Evolutionary conservation across 2,888 invertebrate species (phyloP).

Genomic region (Thymelicus lineola): DNA sequence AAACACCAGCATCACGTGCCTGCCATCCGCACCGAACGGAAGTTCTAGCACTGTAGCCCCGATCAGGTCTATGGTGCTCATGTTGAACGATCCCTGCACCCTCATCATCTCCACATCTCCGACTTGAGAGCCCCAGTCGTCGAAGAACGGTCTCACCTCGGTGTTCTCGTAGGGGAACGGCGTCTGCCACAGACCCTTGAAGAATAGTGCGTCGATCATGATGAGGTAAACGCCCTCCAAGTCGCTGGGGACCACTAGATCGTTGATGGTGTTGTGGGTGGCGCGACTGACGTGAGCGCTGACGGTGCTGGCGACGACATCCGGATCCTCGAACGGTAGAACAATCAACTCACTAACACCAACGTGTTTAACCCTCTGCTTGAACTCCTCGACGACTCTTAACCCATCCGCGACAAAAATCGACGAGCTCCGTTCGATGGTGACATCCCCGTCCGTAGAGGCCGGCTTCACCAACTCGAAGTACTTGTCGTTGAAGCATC

Average conservation of each 20-base stretch:
- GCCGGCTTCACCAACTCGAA: conserved; percentile 56
- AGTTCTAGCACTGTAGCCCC: conserved; percentile 64
- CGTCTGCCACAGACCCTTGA: conserved; percentile 67
- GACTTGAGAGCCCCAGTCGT: conserved; percentile 53
- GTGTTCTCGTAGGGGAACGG: conserved; percentile 61
- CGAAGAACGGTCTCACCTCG: conserved; percentile 60
- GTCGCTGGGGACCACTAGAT: conserved; percentile 63
- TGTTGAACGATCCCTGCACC: conserved; percentile 51
- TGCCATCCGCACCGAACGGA: conserved; percentile 61
- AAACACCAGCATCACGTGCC: conserved; percentile 87
- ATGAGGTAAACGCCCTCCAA: conserved; percentile 56
- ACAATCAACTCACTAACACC: conserved; percentile 56
- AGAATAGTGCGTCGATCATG: conserved; percentile 69
- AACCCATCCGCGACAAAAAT: conserved; percentile 60
- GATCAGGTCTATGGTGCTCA: conserved; percentile 50
- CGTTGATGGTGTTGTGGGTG: conserved; percentile 66
- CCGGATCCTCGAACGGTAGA: conserved; percentile 55
- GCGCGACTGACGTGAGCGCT: conserved; percentile 62
- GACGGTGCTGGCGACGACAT: conserved; percentile 55
- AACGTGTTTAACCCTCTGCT: conserved; percentile 46
- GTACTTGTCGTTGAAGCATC: conserved; percentile 67
- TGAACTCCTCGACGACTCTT: conserved; percentile 53
- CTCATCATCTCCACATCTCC: conserved; percentile 72
- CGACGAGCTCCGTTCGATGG: conserved; percentile 61
- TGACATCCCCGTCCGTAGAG: conserved; percentile 46